Evolutionary conservation across 2,797 vertebrate species (phyloP).

Genomic region (Anguilla obscura): DNA sequence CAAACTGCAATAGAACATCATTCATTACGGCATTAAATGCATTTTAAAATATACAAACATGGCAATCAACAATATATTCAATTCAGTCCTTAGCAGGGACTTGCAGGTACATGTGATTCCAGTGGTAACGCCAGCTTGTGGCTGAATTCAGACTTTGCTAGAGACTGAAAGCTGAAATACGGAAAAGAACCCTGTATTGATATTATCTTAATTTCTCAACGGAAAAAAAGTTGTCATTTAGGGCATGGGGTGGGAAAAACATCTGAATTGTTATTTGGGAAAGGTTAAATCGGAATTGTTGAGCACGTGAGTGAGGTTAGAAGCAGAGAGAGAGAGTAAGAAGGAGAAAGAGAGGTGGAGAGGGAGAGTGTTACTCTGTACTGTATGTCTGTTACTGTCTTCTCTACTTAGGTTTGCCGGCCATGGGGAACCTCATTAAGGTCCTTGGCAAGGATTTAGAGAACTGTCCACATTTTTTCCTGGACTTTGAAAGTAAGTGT

Average conservation of each 20-base stretch:
- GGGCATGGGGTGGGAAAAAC: not conserved
- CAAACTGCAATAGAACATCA: not conserved
- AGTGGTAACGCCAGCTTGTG: not conserved
- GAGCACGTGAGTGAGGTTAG: not conserved
- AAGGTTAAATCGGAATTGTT: not conserved
- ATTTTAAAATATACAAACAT: not conserved
- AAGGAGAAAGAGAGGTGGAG: slow-evolving; percentile 24
- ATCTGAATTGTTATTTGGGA: not conserved
- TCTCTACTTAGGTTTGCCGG: slow-evolving; percentile 84
- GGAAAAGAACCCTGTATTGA: not conserved
- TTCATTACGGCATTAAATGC: not conserved
- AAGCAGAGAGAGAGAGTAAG: slow-evolving; percentile 15
- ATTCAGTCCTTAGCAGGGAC: not conserved
- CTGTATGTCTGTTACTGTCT: slow-evolving; percentile 81
- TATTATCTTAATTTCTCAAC: too few relatives aligned
- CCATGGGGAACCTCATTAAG: slow-evolving; percentile 99
- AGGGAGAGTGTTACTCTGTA: slow-evolving; percentile 51
- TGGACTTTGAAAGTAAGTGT: slow-evolving; percentile 98
- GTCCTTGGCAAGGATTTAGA: slow-evolving; percentile 98
- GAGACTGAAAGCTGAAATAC: not conserved
- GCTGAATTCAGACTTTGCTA: not conserved
- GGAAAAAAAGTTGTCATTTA: not conserved
- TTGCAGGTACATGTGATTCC: not conserved
- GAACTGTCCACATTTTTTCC: slow-evolving; percentile 98
- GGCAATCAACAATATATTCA: not conserved